Conservation (phyloP, 2,888 invertebrate species). For the Phytoseiulus persimilis region DNA sequence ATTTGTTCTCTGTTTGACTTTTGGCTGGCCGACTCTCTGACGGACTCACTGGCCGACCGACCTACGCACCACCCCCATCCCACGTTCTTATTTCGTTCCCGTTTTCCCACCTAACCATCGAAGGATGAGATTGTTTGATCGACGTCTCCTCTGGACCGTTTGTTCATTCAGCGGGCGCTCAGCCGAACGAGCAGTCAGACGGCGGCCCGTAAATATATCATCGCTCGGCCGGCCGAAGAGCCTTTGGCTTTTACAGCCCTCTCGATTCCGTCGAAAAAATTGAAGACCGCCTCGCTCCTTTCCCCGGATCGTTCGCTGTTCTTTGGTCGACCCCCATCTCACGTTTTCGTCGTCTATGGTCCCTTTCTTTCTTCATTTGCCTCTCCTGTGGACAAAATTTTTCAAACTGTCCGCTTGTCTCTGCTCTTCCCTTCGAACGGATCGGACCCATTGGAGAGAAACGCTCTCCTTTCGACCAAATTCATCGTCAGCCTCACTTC, state of each 20-base stretch:
- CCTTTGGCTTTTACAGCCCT: constrained; percentile 37
- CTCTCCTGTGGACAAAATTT: not conserved
- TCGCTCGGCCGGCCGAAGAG: constrained; percentile 25
- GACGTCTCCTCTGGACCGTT: not conserved
- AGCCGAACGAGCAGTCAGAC: not conserved
- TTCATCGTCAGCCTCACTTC: too few species aligned
- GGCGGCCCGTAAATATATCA: constrained; percentile 38
- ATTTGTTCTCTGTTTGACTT: not conserved
- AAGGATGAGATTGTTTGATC: not conserved
- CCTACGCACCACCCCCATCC: not conserved
- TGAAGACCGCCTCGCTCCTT: not conserved
- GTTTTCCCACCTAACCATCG: not conserved
- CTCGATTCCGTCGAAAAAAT: constrained; percentile 28
- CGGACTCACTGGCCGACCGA: not conserved
- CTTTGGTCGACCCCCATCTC: not conserved
- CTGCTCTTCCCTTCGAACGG: too few species aligned
- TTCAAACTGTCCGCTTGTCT: not conserved
- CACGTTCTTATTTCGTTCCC: not conserved
- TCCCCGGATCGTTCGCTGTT: not conserved
- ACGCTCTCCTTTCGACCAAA: too few species aligned
- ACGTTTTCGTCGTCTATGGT: not conserved
- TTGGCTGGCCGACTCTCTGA: not conserved
- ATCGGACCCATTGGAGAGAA: too few species aligned
- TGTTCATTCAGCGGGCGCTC: not conserved
- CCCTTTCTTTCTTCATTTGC: not conserved